Evolutionary conservation across 2,113 vertebrate species (phyloP).

Genomic region (Tragelaphus imberbis): DNA sequence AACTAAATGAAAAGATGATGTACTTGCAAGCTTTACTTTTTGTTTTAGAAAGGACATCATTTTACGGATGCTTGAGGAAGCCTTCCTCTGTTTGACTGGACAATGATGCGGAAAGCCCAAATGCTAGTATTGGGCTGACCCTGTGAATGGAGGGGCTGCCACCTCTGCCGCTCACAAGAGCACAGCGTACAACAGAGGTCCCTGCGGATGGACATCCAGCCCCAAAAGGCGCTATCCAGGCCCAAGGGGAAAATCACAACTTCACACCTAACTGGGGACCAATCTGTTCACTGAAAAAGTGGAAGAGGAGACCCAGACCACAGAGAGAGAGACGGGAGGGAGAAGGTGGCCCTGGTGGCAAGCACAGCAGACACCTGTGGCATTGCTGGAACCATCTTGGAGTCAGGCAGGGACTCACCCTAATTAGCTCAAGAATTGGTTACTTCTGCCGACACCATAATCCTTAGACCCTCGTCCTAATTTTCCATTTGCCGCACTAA

Average conservation of each 20-base stretch:
- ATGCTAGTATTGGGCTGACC: too few species aligned
- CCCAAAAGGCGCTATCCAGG: slow-evolving; percentile 13
- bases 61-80: background rate
- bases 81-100: background rate
- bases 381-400: slow-evolving; percentile 54
- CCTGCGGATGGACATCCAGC: slow-evolving; percentile 44
- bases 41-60: background rate
- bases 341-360: slow-evolving; percentile 64
- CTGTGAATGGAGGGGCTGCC: background rate
- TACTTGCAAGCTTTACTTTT: background rate
- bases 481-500: background rate
- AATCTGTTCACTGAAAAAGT: slow-evolving; percentile 32
- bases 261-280: background rate
- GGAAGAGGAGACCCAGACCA: slow-evolving; percentile 6
- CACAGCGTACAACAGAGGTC: background rate
- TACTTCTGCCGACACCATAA: background rate
- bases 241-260: slow-evolving; percentile 20
- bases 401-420: slow-evolving; percentile 67
- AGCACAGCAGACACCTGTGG: slow-evolving; percentile 63
- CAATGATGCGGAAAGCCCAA: background rate
- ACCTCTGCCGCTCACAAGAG: background rate
- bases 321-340: slow-evolving; percentile 54
- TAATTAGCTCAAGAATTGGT: slow-evolving; percentile 41
- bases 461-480: background rate
- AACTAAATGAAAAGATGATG: background rate